Evolutionary conservation across 2,888 invertebrate genomes (phyloP).

Genomic region (Hypselothyrea guttata): DNA sequence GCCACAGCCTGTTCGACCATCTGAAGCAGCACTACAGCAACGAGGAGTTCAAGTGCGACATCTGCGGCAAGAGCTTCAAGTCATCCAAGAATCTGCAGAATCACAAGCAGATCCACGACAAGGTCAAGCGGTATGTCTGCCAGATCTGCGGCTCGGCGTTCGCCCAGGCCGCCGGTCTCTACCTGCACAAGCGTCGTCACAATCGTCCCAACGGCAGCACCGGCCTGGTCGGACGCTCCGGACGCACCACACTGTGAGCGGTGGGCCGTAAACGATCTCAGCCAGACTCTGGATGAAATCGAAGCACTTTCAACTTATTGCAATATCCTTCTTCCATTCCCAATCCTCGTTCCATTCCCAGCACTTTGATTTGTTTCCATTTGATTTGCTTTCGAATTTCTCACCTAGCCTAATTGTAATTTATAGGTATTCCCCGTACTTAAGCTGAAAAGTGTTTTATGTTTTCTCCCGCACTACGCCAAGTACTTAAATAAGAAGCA

Average conservation of each 20-base stretch:
- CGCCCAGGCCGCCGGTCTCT: slow-evolving; percentile 80
- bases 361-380: too few relatives aligned
- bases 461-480: too few relatives aligned
- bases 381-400: too few relatives aligned
- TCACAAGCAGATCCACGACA: slow-evolving; percentile 80
- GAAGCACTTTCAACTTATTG: neutral
- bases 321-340: slow-evolving; percentile 24
- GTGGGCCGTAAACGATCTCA: neutral
- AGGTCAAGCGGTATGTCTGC: slow-evolving; percentile 79
- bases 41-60: slow-evolving; percentile 77
- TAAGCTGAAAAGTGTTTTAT: neutral
- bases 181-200: slow-evolving; percentile 79
- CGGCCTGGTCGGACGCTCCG: slow-evolving; percentile 59
- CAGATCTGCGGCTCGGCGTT: slow-evolving; percentile 81
- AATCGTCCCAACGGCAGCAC: slow-evolving; percentile 69
- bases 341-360: too few relatives aligned
- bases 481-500: too few relatives aligned
- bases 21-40: slow-evolving; percentile 74
- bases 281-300: neutral
- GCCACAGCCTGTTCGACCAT: slow-evolving; percentile 72
- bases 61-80: slow-evolving; percentile 79
- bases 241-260: slow-evolving; percentile 57
- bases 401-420: too few relatives aligned
- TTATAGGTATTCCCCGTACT: slow-evolving; percentile 1
- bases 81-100: slow-evolving; percentile 80